Percentiles rank a stretch among this genome's conserved stretches.
Conservation (phyloP, 2,113 vertebrate species). For the Rhabdornis inornatus region DNA sequence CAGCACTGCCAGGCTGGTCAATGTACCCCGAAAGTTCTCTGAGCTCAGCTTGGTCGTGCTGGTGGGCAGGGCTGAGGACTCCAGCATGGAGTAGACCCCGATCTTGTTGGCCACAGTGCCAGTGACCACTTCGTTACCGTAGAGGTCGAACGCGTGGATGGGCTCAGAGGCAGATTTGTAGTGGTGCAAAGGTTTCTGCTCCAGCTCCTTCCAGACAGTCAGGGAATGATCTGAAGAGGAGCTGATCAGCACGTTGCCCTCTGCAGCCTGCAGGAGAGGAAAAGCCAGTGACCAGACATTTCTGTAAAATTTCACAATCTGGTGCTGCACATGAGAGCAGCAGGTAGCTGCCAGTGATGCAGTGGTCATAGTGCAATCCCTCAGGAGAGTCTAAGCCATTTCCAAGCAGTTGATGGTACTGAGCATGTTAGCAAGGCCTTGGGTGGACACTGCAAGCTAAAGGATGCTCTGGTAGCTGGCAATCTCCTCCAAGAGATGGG, state of each 20-base stretch:
- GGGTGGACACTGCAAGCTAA: neutral
- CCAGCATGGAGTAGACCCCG: slow-evolving; percentile 89
- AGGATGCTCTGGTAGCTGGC: neutral
- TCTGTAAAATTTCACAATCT: neutral
- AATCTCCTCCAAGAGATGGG: neutral
- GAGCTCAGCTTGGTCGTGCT: slow-evolving; percentile 93
- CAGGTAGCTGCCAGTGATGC: neutral
- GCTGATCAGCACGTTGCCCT: slow-evolving; percentile 89
- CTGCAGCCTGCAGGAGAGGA: slow-evolving; percentile 81
- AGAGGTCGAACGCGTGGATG: slow-evolving; percentile 92
- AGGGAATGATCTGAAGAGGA: slow-evolving; percentile 93
- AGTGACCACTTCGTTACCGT: slow-evolving; percentile 86
- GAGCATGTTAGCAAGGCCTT: neutral
- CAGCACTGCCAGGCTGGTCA: slow-evolving; percentile 92
- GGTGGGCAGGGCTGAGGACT: slow-evolving; percentile 81
- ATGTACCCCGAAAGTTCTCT: slow-evolving; percentile 93
- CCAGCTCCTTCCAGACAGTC: slow-evolving; percentile 93
- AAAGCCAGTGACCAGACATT: neutral
- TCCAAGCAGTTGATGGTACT: neutral
- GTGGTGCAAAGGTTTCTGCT: slow-evolving; percentile 89
- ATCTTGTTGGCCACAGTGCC: slow-evolving; percentile 96
- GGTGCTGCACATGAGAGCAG: neutral
- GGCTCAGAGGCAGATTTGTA: slow-evolving; percentile 92
- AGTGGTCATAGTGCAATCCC: neutral
- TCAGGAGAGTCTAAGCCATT: neutral